Base-by-base conservation (phyloP, 2,113 vertebrate species). In the Delphinus delphis region DNA sequence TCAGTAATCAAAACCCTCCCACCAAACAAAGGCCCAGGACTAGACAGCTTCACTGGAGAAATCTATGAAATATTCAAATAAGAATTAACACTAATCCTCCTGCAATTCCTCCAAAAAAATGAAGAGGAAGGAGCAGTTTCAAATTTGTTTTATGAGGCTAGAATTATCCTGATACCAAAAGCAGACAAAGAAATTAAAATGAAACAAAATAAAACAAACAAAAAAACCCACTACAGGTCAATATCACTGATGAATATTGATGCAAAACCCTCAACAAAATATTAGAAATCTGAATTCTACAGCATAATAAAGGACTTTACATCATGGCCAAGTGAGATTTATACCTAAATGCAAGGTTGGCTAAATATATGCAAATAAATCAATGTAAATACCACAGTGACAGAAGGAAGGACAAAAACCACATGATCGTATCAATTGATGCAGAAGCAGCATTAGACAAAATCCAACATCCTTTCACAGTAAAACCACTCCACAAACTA, bases 341-440 rank as follows among this genome's bases (percentile, higher is more conserved):
- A 63, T 53, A 18, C 20, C 44, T 38, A 3, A 80, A 70, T 60
- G 33, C 8, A 62, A 18, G 8, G 10, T 31, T 26, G 33, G 25
- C 44, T 77, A 58, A 41, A 18, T 31, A 79, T 11, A 50, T 50
- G 26, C 20, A 68, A 60, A 70, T 38, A 17, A 55, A 25, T 9
- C 5, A 8, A 6, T 36, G 9, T 17, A 21, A 63, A 84, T 3
- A 26, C 14, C 50, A 33, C 58, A 50, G 14, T 14, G 50, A 73
- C 31, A 58, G 47, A 55, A 28, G 14, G 15, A 77, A 68, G 3
- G 21, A 50, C 13, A n/a, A 71, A 88, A 94, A 3, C 9, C 55
- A 50, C 5, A 0, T 15, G 4, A 33, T 25, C 28, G 3, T 47
- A 33, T 79, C 62, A 60, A 15, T 0, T 23, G 31, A 36, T 31